These are phyloP conservation scores for Ceraclea dissimilis DNA, from an alignment of 2,888 invertebrate genomes.

Conservation along the genomic window DNA sequence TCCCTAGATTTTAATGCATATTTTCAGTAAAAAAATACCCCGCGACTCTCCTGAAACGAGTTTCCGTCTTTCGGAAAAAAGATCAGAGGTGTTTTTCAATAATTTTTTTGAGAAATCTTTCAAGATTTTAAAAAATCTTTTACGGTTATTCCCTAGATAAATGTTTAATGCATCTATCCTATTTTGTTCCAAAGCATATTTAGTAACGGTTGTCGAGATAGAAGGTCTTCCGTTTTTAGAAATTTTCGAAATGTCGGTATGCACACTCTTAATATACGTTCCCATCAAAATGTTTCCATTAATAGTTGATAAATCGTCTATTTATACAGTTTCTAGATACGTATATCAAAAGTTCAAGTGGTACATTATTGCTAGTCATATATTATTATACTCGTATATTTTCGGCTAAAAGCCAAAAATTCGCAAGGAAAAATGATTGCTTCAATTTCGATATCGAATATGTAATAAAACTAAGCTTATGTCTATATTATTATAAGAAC, in stretches of 20 bases:
- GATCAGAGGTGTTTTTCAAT: too few relatives aligned
- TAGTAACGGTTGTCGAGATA: too few relatives aligned
- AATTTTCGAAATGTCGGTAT: not conserved
- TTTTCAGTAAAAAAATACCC: too few relatives aligned
- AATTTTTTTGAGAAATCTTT: too few relatives aligned
- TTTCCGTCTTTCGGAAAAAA: too few relatives aligned
- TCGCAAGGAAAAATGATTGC: not conserved
- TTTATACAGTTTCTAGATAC: not conserved
- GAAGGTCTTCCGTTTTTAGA: not conserved
- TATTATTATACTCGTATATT: not conserved
- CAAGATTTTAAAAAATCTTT: too few relatives aligned
- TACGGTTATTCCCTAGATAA: too few relatives aligned
- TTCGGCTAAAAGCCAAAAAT: not conserved
- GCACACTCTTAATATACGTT: too few relatives aligned
- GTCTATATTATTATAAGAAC: not conserved
- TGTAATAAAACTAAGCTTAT: not conserved
- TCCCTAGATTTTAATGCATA: too few relatives aligned
- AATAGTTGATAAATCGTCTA: not conserved
- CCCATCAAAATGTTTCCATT: constrained; percentile 1
- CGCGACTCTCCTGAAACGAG: too few relatives aligned
- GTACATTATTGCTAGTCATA: not conserved
- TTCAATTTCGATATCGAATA: not conserved
- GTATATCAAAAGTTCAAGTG: not conserved
- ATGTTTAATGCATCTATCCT: too few relatives aligned
- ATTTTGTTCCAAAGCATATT: too few relatives aligned